Evolutionary conservation across 2,113 vertebrate species (phyloP).

Genomic region (Nipponia nippon): DNA sequence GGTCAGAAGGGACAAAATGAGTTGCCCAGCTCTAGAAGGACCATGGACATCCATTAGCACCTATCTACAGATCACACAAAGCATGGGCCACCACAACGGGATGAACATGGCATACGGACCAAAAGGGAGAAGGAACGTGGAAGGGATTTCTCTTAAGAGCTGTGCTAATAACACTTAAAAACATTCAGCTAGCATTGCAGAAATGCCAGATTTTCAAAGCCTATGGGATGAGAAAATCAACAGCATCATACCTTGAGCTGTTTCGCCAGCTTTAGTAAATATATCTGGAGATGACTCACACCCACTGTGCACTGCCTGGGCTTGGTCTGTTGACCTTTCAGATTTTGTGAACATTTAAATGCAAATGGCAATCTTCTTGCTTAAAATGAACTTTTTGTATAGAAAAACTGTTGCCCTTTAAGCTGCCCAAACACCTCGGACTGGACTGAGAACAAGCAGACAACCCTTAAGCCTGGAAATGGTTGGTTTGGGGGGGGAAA

Average conservation of each 20-base stretch:
- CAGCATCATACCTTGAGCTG: fast-evolving
- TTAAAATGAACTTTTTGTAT: background rate
- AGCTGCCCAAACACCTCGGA: background rate
- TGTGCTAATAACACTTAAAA: background rate
- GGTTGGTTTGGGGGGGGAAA: background rate
- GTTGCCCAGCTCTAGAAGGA: background rate
- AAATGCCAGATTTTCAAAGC: background rate
- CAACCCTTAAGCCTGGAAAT: background rate
- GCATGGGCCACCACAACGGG: background rate
- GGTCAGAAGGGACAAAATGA: background rate
- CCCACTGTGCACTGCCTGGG: background rate
- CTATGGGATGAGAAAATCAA: background rate
- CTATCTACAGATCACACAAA: background rate
- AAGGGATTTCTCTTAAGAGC: background rate
- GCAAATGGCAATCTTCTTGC: background rate
- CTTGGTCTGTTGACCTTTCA: background rate
- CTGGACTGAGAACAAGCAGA: background rate
- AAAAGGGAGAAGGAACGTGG: background rate
- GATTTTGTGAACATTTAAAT: background rate
- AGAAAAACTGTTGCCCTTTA: background rate
- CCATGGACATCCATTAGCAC: background rate
- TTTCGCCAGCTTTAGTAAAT: background rate
- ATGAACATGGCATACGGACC: fast-evolving
- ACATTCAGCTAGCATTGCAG: background rate
- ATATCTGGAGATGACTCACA: too few relatives aligned